Evolutionary conservation across 2,113 vertebrate genomes (phyloP), one percentile per base, ranked within the genome.

Genomic region (Mixornis gularis): DNA sequence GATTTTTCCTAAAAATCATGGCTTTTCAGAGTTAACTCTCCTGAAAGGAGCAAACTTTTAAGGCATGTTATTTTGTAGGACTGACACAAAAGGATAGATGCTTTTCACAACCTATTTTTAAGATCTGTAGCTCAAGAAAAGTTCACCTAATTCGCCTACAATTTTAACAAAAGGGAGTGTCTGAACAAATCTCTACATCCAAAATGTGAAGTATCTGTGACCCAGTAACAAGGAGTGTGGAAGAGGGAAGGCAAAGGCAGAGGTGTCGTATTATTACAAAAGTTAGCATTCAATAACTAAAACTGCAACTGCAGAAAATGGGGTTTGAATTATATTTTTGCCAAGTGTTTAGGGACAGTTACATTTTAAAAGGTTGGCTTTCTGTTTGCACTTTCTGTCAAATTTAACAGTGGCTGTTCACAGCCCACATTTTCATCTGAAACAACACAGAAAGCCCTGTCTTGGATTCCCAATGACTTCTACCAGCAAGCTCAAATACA

Each of bases 1-100:
- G 90, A 93, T 95, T 91, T 91, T 94, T 88, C 79, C 48, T 71
- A 81, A 93, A 94, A 95, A 92, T 88, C 83, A 60, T 60, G 60
- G 60, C 68, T 93, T 92, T 95, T 95, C 59, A 85, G 69, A 89
- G 81, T 73, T 74, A 44, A 44, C 13, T 86, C 19, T 88, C 40
- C 56, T 83, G 60, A 95, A 96, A 80, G 30, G 19, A 91, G 6
- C 17, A 78, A 95, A 92, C 52, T 93, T 93, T 90, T 80, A 80
- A 80, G 51, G n/a, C 52, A 68, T 59, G 40, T 24, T 85, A 68
- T 92, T 93, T 88, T 44, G 78, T 13, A 84, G 30, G 78, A 60
- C 9, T 64, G 36, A 49, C 77, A 94, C n/a, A 90, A 90, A 95
- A 93, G 56, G 76, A 78, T 9, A 86, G 64, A 63, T 83, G 62